Conservation (phyloP, 2,888 invertebrate genomes). For the Tetranychus piercei region DNA sequence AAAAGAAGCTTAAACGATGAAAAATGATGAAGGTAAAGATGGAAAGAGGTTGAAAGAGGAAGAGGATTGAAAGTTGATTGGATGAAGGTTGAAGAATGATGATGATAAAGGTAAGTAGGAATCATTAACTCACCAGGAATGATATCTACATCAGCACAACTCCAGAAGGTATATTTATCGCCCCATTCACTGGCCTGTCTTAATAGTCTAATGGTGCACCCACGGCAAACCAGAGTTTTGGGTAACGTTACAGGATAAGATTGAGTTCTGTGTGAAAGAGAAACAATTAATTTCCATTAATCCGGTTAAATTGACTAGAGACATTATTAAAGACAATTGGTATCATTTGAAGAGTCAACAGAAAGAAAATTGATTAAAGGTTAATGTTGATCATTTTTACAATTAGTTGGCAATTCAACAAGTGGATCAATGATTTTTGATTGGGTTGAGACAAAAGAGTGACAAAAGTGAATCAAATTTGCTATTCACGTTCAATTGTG, state of each 20-base stretch:
- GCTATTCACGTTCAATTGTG: no score
- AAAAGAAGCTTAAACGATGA: background rate
- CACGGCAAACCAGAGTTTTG: conserved; percentile 56
- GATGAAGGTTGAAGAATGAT: background rate
- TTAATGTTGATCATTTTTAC: no score
- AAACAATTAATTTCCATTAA: background rate
- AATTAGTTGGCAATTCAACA: no score
- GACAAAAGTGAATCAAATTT: no score
- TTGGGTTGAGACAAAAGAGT: no score
- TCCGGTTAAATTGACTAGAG: no score
- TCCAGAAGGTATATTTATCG: conserved; percentile 69
- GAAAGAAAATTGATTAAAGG: no score
- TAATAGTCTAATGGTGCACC: conserved; percentile 71
- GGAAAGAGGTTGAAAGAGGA: background rate
- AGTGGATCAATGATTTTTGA: no score
- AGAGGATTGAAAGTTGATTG: background rate
- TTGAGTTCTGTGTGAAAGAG: conserved; percentile 49
- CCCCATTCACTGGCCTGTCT: conserved; percentile 83
- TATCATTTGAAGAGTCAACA: no score
- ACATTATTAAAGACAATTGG: no score
- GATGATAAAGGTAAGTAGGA: background rate
- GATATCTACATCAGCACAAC: conserved; percentile 83
- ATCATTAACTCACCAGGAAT: conserved; percentile 25
- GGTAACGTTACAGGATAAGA: conserved; percentile 61
- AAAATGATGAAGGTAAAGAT: background rate